A percentile compares a stretch with the other conserved stretches of the same genome.
These are phyloP conservation scores for Clarias macrocephalus DNA, from an alignment of 2,113 vertebrate genomes.

Conservation along the genomic window DNA sequence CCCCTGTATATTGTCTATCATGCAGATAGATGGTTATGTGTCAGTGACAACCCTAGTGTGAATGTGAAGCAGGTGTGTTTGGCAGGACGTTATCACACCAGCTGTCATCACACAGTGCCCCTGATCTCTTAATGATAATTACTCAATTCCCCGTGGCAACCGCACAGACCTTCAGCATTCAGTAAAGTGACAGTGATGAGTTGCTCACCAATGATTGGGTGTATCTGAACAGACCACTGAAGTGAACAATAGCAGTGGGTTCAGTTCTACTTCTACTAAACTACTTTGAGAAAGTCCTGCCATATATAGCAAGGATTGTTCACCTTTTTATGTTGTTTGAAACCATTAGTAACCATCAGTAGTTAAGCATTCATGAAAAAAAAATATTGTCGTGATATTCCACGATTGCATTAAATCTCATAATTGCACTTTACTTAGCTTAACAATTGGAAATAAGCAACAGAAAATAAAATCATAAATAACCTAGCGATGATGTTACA, in stretches of 20 bases:
- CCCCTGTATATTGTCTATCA: background rate
- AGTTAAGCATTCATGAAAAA: too few species aligned
- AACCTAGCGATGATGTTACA: background rate
- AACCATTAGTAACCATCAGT: background rate
- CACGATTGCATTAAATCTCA: background rate
- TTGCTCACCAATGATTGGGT: background rate
- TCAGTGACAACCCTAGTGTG: background rate
- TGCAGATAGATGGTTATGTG: background rate
- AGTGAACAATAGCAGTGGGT: background rate
- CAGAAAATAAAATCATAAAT: background rate
- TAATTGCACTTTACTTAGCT: background rate
- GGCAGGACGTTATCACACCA: constrained; percentile 19
- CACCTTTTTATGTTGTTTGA: background rate
- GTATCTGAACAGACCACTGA: background rate
- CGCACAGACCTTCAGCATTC: background rate
- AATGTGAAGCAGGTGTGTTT: constrained; percentile 23
- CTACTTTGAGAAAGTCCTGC: background rate
- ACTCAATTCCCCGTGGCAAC: constrained; percentile 26
- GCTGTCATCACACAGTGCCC: constrained; percentile 27
- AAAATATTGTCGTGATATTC: background rate
- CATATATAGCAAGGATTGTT: background rate
- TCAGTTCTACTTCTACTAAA: background rate
- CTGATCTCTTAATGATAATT: constrained; percentile 3
- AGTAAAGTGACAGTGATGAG: constrained; percentile 4
- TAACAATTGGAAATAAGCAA: background rate